Evolutionary conservation across 2,888 invertebrate species (phyloP).

Genomic region (Scrobipalpa atriplicella): DNA sequence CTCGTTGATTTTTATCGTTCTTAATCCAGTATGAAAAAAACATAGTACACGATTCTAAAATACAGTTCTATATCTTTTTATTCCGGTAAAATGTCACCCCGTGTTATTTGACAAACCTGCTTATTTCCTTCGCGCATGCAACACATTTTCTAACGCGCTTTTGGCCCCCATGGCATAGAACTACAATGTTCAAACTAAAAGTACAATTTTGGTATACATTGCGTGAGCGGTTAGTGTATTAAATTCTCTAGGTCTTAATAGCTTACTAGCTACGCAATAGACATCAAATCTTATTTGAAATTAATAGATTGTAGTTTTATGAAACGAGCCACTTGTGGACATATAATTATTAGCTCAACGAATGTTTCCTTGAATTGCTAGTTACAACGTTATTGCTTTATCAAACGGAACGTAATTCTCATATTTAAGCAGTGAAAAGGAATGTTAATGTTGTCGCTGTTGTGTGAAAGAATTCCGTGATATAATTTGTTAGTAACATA

Average conservation of each 20-base stretch:
- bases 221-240: too few relatives aligned
- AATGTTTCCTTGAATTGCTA: conserved; percentile 8
- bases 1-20: too few relatives aligned
- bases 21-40: too few relatives aligned
- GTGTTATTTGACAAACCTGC: conserved; percentile 4
- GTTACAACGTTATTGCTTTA: neutral
- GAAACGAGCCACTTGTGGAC: neutral
- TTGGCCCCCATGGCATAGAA: neutral
- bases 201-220: too few relatives aligned
- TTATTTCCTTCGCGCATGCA: neutral
- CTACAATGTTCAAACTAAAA: too few relatives aligned
- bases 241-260: too few relatives aligned
- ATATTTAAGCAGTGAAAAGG: too few relatives aligned
- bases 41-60: neutral
- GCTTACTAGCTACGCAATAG: too few relatives aligned
- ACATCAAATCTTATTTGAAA: too few relatives aligned
- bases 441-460: neutral
- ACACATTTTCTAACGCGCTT: neutral
- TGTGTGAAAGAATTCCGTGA: neutral
- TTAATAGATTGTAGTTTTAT: too few relatives aligned
- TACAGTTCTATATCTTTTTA: neutral
- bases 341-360: neutral
- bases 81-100: neutral
- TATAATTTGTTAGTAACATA: neutral
- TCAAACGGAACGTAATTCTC: neutral